phyloP scores from a whole-genome alignment of 2,888 invertebrate genomes.

The Ypsolopha scabrella region DNA sequence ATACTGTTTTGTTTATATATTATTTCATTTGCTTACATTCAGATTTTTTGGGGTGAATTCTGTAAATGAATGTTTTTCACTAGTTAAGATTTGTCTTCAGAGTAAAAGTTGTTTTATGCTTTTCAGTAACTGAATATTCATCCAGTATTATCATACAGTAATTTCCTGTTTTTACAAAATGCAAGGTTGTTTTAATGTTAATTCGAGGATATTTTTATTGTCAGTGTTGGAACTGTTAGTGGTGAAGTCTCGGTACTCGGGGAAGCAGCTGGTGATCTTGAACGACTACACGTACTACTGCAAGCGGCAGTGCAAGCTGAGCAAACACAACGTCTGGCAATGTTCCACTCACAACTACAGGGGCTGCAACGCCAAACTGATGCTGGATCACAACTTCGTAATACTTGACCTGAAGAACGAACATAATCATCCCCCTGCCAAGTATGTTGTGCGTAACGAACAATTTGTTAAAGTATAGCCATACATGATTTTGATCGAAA shows the following conservation, averaged over 20 bases:
- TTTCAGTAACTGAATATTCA: too few species aligned
- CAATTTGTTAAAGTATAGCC: constrained; percentile 24
- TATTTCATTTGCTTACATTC: too few species aligned
- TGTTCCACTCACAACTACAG: constrained; percentile 54
- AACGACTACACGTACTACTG: constrained; percentile 54
- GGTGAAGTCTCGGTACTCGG: constrained; percentile 47
- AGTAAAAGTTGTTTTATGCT: too few species aligned
- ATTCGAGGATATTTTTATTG: background rate
- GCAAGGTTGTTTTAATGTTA: too few species aligned
- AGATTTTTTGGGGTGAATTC: too few species aligned
- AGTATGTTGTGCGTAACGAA: constrained; percentile 42
- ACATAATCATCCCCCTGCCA: constrained; percentile 25
- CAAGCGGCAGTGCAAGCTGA: constrained; percentile 45
- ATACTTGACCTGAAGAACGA: constrained; percentile 12
- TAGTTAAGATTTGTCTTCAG: too few species aligned
- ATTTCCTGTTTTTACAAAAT: too few species aligned
- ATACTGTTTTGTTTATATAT: too few species aligned
- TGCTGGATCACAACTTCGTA: constrained; percentile 36
- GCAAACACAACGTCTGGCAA: constrained; percentile 44
- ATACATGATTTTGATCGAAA: too few species aligned
- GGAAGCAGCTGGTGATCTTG: constrained; percentile 42
- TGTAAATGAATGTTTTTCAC: too few species aligned
- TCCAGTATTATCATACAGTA: too few species aligned
- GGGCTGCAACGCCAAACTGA: constrained; percentile 49
- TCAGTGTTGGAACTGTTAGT: constrained; percentile 18